phyloP scores from a whole-genome alignment of 2,797 vertebrate genomes.

The Leptatherina wallacei region DNA sequence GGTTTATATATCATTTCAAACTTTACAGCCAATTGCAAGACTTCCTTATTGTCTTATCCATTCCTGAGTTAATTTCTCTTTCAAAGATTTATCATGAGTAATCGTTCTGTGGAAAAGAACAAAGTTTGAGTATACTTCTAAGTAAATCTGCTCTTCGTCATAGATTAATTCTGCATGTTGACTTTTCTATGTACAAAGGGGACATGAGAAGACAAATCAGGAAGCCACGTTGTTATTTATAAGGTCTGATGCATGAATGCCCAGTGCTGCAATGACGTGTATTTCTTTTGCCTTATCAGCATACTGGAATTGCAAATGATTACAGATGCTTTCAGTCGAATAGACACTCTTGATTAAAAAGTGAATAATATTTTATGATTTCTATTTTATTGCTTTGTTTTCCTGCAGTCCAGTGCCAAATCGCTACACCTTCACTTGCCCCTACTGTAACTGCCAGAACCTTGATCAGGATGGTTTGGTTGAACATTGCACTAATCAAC shows the following conservation, averaged over 20 bases:
- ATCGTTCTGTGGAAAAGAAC: not conserved
- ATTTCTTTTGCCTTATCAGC: not conserved
- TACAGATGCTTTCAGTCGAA: not conserved
- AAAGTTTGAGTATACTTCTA: not conserved
- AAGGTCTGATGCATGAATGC: not conserved
- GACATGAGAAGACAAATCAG: not conserved
- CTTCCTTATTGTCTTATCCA: not conserved
- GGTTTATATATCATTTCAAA: not conserved
- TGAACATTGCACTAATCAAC: conserved; percentile 92
- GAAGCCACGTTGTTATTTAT: not conserved
- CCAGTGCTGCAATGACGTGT: not conserved
- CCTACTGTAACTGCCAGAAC: conserved; percentile 94
- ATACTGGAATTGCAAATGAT: not conserved
- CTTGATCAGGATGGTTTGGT: conserved; percentile 96
- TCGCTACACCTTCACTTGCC: conserved; percentile 95
- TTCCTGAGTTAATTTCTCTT: not conserved
- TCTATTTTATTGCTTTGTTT: not conserved
- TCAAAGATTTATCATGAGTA: not conserved
- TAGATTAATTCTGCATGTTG: not conserved
- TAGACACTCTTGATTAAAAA: not conserved
- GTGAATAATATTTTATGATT: not conserved
- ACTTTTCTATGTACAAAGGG: not conserved
- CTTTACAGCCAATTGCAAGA: not conserved
- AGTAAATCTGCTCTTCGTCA: not conserved
- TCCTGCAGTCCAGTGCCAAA: conserved; percentile 90